A percentile compares a stretch with the other conserved stretches of the same genome.
Conservation (phyloP, 2,113 vertebrate genomes). For the Motacilla alba region DNA sequence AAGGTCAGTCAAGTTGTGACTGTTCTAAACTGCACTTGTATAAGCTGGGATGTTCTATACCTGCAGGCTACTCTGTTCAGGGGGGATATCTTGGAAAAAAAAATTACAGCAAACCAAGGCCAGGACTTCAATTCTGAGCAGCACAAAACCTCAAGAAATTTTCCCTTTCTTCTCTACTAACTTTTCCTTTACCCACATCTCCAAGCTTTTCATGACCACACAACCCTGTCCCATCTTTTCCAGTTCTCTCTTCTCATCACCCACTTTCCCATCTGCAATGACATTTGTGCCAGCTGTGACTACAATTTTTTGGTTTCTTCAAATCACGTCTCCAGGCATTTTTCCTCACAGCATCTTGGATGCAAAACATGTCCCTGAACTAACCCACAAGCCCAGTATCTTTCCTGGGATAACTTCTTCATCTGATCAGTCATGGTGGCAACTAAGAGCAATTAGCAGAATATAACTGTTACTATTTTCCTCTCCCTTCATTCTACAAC, state of each 20-base stretch:
- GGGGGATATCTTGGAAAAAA: background rate
- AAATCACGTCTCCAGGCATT: background rate
- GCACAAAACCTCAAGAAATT: background rate
- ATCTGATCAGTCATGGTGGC: background rate
- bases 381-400: background rate
- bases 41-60: background rate
- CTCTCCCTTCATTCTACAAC: background rate
- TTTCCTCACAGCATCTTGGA: background rate
- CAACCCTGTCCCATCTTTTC: background rate
- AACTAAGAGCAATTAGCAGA: background rate
- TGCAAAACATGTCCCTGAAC: background rate
- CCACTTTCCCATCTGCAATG: slow-evolving; percentile 35
- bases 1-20: background rate
- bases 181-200: background rate
- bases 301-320: slow-evolving; percentile 10
- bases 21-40: background rate
- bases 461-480: background rate
- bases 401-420: background rate
- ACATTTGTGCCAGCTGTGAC: slow-evolving; percentile 30
- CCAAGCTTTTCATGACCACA: background rate
- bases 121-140: background rate
- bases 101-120: background rate
- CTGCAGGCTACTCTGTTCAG: background rate
- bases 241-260: background rate
- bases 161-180: background rate